Conservation (phyloP, 2,888 invertebrate species). For the Drosophila cognata region DNA sequence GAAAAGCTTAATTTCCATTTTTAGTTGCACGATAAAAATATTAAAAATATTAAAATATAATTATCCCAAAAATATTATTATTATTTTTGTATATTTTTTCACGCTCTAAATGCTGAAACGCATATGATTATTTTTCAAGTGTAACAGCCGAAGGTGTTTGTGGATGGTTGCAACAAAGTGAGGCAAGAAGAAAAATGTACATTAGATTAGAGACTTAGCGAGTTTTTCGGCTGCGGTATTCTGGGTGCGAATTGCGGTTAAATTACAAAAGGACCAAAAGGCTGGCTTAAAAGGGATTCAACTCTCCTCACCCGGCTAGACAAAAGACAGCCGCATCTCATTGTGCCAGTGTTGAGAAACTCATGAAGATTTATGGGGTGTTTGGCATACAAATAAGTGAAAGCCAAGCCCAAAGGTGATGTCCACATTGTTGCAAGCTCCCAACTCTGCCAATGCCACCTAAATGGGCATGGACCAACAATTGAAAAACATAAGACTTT, state of each 20-base stretch:
- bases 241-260: slow-evolving; percentile 40
- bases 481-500: neutral
- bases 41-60: neutral
- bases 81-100: no score
- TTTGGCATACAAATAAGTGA: slow-evolving; percentile 19
- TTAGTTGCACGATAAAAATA: neutral
- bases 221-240: slow-evolving; percentile 30
- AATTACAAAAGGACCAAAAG: slow-evolving; percentile 30
- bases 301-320: slow-evolving; percentile 16
- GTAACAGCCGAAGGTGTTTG: neutral
- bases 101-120: neutral
- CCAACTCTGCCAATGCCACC: neutral
- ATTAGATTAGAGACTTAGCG: slow-evolving; percentile 65
- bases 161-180: slow-evolving; percentile 8
- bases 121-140: slow-evolving; percentile 9
- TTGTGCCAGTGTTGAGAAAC: slow-evolving; percentile 25
- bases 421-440: slow-evolving; percentile 2
- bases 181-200: slow-evolving; percentile 36
- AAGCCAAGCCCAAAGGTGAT: slow-evolving; percentile 6
- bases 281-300: slow-evolving; percentile 33
- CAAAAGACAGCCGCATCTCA: slow-evolving; percentile 40
- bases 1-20: neutral
- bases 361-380: slow-evolving; percentile 54
- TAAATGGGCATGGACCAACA: neutral
- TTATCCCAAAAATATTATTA: neutral